Percentiles rank a stretch among this genome's conserved stretches.
Evolutionary conservation across 2,797 vertebrate species (phyloP).

Genomic region (Columba guinea): DNA sequence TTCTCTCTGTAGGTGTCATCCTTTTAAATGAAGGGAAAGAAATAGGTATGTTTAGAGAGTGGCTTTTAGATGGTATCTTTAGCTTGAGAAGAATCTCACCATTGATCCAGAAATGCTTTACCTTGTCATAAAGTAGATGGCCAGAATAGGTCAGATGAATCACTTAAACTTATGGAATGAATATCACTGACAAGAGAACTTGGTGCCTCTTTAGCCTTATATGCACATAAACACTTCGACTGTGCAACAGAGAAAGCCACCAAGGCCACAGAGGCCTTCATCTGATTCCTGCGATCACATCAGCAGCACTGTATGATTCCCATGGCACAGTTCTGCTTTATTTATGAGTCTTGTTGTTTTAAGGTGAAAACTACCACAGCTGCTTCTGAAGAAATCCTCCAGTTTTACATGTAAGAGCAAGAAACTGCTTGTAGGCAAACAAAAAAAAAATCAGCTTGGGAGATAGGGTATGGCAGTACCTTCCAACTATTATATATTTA

Average conservation of each 20-base stretch:
- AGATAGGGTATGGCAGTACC: background rate
- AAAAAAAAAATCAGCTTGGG: background rate
- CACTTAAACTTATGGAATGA: background rate
- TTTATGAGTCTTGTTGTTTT: slow-evolving; percentile 29
- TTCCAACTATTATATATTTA: background rate
- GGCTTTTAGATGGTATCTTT: background rate
- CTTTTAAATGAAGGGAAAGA: background rate
- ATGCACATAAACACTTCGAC: background rate
- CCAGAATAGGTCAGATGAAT: background rate
- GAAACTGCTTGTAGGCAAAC: background rate
- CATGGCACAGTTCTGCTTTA: background rate
- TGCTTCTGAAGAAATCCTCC: slow-evolving; percentile 31
- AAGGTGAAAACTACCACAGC: background rate
- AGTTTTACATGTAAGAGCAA: background rate
- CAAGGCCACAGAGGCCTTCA: background rate
- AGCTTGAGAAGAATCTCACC: background rate
- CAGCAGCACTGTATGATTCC: background rate
- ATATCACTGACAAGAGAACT: background rate
- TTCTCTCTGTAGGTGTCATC: background rate
- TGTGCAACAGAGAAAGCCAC: background rate
- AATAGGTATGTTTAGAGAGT: background rate
- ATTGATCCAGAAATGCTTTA: background rate
- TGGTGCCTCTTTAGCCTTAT: background rate
- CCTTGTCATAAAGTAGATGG: background rate
- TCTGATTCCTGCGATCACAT: background rate